Evolutionary conservation across 2,797 vertebrate species (phyloP), one percentile per base, ranked within the genome.

Genomic region (Pangasius djambal): DNA sequence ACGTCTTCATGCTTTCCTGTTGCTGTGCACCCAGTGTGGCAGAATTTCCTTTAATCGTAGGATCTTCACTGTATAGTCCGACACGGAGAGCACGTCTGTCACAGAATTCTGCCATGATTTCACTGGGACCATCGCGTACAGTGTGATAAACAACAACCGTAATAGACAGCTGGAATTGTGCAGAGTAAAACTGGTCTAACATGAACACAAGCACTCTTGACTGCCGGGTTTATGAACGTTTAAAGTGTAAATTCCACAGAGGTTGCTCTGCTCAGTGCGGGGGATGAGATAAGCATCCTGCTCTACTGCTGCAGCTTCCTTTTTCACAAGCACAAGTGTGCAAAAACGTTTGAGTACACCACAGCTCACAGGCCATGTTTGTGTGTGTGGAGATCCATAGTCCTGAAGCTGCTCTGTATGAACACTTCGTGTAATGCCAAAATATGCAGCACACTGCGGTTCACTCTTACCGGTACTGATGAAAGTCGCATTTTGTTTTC

Each of bases 191-290:
- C 50, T 9, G 12, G 10, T 10, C 12, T 52, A 13, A 52, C 50
- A 13, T 52, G 50, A 52, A 52, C 50, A 52, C 1, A 25, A 72
- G 48, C 37, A 37, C 55, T 31, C 15, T 15, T 16, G 44, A 88
- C 65, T 9, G 78, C 79, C 50, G 22, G 25, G 61, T 55, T 44
- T 57, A 84, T 88, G 69, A 91, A 89, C 88, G 85, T 83, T 59
- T 67, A 77, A 63, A 50, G 89, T 77, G n/a, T 52, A 78, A 63
- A 61, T 87, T 84, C 34, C 85, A 57, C 34, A 31, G 63, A 86
- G 50, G 48, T 40, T 81, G 86, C 85, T 67, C n/a, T 67, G 65
- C 65, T 67, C 12, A 31, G 12, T 15, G 16, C 70, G 84, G 28
- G 4, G 31, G 44, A 44, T 6, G 28, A 40, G 25, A 31, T 87